Evolutionary conservation across 2,113 vertebrate genomes (phyloP).

Genomic region (Mesocricetus auratus): DNA sequence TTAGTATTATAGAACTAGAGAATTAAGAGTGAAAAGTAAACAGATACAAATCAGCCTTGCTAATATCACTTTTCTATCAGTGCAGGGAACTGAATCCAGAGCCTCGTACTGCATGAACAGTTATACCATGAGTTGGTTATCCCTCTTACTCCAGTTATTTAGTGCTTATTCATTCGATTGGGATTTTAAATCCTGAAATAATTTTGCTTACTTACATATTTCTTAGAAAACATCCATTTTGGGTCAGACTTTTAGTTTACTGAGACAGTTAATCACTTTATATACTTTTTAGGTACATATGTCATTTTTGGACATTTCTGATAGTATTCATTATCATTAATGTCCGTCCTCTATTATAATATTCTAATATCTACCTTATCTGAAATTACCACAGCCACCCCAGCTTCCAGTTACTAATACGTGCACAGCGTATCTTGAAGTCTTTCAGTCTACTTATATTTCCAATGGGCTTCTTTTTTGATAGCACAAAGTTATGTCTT

Average conservation of each 20-base stretch:
- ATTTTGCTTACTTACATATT: not conserved
- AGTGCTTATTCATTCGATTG: not conserved
- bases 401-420: not conserved
- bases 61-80: not conserved
- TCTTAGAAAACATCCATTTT: not conserved
- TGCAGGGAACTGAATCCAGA: not conserved
- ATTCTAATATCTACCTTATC: not conserved
- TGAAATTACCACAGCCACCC: constrained; percentile 17
- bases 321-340: not conserved
- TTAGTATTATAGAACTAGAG: not conserved
- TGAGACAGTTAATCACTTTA: constrained; percentile 22
- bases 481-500: not conserved
- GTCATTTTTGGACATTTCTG: constrained; percentile 19
- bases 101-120: not conserved
- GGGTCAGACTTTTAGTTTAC: not conserved
- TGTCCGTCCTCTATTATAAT: not conserved
- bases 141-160: not conserved
- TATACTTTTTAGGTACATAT: not conserved
- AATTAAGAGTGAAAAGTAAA: not conserved
- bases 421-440: not conserved
- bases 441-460: constrained; percentile 23
- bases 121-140: not conserved
- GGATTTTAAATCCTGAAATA: not conserved
- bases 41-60: not conserved
- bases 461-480: constrained; percentile 9